Conservation (phyloP, 2,113 vertebrate genomes). For the Ammospiza nelsoni region DNA sequence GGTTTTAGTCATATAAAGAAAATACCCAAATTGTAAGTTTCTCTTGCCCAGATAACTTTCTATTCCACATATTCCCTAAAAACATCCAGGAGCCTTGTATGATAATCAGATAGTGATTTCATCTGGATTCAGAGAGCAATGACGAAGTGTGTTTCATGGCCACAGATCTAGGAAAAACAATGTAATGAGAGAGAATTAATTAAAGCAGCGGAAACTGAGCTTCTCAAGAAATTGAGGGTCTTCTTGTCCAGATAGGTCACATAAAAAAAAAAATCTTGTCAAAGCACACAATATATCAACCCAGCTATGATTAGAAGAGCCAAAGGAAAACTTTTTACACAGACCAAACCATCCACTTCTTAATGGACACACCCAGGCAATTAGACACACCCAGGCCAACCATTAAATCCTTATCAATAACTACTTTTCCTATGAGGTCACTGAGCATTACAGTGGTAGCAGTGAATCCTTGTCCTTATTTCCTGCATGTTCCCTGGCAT, state of each 20-base stretch:
- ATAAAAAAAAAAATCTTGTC: background rate
- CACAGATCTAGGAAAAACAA: background rate
- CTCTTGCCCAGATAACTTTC: background rate
- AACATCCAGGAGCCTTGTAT: background rate
- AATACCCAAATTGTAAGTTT: background rate
- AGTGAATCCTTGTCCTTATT: background rate
- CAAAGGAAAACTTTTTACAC: background rate
- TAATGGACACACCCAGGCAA: background rate
- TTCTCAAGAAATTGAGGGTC: background rate
- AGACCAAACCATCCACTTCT: background rate
- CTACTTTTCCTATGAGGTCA: background rate
- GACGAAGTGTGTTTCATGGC: background rate
- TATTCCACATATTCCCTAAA: background rate
- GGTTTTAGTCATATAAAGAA: background rate
- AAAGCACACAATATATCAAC: background rate
- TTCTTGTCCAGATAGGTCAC: background rate
- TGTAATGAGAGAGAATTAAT: background rate
- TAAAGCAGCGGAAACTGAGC: background rate
- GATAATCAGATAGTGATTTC: background rate
- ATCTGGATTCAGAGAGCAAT: background rate
- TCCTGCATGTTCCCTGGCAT: background rate
- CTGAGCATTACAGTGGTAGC: background rate
- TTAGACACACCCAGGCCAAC: accelerated
- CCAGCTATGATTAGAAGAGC: background rate
- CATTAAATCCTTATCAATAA: background rate